These are phyloP conservation scores for Neolamprologus sp. DNA, from an alignment of 2,113 vertebrate species.

Conservation along the genomic window DNA sequence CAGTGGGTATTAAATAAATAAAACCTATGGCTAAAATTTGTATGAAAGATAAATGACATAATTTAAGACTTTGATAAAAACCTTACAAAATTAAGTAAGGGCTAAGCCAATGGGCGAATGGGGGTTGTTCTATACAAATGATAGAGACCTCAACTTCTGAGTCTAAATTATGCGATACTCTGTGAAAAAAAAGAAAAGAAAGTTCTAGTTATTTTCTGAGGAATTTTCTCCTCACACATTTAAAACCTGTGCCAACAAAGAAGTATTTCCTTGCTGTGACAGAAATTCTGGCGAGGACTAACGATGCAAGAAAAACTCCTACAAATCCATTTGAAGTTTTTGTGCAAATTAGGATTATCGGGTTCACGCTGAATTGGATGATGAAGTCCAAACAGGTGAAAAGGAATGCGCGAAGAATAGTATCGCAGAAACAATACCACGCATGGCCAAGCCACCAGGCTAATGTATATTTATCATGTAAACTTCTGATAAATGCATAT, in stretches of 20 bases:
- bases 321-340: slow-evolving; percentile 50
- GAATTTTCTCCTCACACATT: neutral
- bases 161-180: neutral
- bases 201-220: neutral
- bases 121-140: neutral
- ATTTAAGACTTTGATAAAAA: slow-evolving; percentile 29
- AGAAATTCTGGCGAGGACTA: slow-evolving; percentile 6
- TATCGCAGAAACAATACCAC: slow-evolving; percentile 60
- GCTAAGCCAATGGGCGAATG: neutral
- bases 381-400: slow-evolving; percentile 66
- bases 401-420: slow-evolving; percentile 24
- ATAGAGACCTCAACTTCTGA: slow-evolving; percentile 3
- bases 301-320: neutral
- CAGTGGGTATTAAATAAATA: slow-evolving; percentile 66
- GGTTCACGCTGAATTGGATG: slow-evolving; percentile 43
- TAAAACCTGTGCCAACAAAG: slow-evolving; percentile 15
- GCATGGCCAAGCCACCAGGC: slow-evolving; percentile 51
- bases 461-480: slow-evolving; percentile 75
- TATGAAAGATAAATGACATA: slow-evolving; percentile 61
- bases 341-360: slow-evolving; percentile 47
- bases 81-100: slow-evolving; percentile 34
- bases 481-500: slow-evolving; percentile 72
- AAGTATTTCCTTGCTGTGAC: neutral
- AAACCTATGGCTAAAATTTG: slow-evolving; percentile 55
- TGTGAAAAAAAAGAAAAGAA: neutral